Evolutionary conservation across 1,140 invertebrate genomes (phyloP).

Genomic region (Ectropis grisescens): DNA sequence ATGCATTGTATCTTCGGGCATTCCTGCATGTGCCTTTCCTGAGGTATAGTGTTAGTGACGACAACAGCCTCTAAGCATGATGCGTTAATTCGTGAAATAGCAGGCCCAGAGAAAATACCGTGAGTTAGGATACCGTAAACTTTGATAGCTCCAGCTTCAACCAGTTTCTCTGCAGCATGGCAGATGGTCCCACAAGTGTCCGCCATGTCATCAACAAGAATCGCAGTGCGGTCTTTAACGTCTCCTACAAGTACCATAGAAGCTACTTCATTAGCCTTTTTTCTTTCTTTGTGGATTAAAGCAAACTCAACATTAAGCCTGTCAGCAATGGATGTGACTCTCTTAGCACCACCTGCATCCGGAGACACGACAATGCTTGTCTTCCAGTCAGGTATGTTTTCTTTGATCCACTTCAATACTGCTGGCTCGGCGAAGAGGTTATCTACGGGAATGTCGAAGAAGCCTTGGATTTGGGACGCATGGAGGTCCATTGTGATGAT

Average conservation of each 20-base stretch:
- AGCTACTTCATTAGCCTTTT: conserved; percentile 98
- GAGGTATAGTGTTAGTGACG: conserved; percentile 99
- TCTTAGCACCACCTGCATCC: conserved; percentile 98
- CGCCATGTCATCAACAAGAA: conserved; percentile 99
- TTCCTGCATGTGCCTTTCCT: conserved; percentile 97
- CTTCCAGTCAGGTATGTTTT: conserved; percentile 97
- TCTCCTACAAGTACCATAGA: conserved; percentile 99
- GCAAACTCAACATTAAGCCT: conserved; percentile 98
- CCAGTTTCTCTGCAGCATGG: conserved; percentile 96
- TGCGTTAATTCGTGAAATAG: conserved; percentile 96
- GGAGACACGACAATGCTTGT: conserved; percentile 99
- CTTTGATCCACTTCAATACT: conserved; percentile 99
- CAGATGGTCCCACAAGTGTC: conserved; percentile 99
- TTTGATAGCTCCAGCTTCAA: conserved; percentile 96
- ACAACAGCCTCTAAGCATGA: conserved; percentile 98
- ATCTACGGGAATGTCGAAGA: conserved; percentile 77
- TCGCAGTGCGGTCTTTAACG: conserved; percentile 96
- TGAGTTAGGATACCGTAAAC: conserved; percentile 98
- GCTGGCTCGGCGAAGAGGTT: conserved; percentile 99
- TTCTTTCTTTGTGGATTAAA: conserved; percentile 98
- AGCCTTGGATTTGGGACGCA: conserved; percentile 96
- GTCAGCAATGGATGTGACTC: conserved; percentile 79
- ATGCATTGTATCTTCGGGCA: conserved; percentile 96
- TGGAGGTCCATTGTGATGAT: conserved; percentile 99
- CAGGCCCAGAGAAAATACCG: conserved; percentile 98